Evolutionary conservation across 2,888 invertebrate species (phyloP), one percentile per base, ranked within the genome.

Genomic region (Neelides folsomi): DNA sequence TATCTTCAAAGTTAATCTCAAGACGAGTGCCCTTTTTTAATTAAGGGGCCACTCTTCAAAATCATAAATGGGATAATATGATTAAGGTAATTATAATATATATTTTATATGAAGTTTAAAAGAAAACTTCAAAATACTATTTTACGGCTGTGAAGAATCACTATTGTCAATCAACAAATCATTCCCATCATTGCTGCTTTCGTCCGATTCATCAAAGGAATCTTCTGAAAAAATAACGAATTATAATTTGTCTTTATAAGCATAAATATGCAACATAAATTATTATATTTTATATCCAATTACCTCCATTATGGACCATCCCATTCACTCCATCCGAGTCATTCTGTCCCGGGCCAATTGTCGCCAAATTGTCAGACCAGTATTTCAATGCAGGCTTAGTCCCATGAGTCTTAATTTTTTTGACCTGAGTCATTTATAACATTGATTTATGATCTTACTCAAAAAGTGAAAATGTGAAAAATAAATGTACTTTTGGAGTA

Each of bases 291-390:
- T n/a, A n/a, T n/a, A n/a, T n/a, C n/a, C n/a, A n/a, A n/a, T n/a
- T n/a, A 55, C 57, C 57, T 52, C 47, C 50, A 50, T 55, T 46
- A 15, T 51, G 54, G 27, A 46, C 49, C 36, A 56, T 41, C 15
- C 54, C 55, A 35, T 56, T 54, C 9, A 50, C 38, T 8, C 43
- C 52, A 43, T 53, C 56, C 4, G 46, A 19, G 13, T 49, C 52
- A 15, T 54, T 54, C 50, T 27, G 27, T 27, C 52, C 47, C 6
- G 53, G 49, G 10, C 53, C 9, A 78, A 77, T 59, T 78, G 79
- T 65, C 71, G 80, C 78, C 58, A 82, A 76, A 49, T 79, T 81
- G 62, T 82, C 81, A 0, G 82, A 81, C 83, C 83, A 83, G 67
- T 82, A 83, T 62, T 83, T 70, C 67, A 81, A 77, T 66, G 79